Evolutionary conservation across 2,888 invertebrate species (phyloP).

Genomic region (Melinaea menophilus): DNA sequence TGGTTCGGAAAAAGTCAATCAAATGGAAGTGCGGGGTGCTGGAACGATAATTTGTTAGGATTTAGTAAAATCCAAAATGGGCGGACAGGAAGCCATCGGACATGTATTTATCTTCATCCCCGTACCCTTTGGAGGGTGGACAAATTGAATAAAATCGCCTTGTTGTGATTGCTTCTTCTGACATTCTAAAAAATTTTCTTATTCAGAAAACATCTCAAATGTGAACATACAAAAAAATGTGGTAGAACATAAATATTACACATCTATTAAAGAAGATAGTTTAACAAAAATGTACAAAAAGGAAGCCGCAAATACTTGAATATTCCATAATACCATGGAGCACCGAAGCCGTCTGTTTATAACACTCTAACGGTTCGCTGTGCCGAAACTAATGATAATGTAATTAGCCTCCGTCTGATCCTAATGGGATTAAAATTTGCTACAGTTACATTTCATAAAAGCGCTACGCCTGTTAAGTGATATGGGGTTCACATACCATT

Average conservation of each 20-base stretch:
- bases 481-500: conserved; percentile 25
- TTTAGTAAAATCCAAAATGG: conserved; percentile 31
- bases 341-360: conserved; percentile 27
- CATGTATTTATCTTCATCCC: conserved; percentile 32
- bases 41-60: conserved; percentile 31
- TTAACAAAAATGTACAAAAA: too few species aligned
- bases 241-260: not conserved
- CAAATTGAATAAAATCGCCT: conserved; percentile 31
- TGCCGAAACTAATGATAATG: conserved; percentile 60
- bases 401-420: conserved; percentile 47
- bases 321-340: conserved; percentile 12
- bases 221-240: not conserved
- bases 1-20: conserved; percentile 17
- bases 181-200: not conserved
- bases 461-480: conserved; percentile 28
- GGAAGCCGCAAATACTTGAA: not conserved
- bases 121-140: conserved; percentile 30
- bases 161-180: conserved; percentile 19
- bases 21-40: conserved; percentile 19
- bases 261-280: not conserved
- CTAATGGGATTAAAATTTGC: conserved; percentile 40
- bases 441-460: conserved; percentile 28
- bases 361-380: conserved; percentile 46
- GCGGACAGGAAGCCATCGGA: conserved; percentile 27
- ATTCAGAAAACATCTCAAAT: not conserved